Percentiles rank a stretch among this genome's conserved stretches.
Conservation (phyloP, 2,888 invertebrate genomes). For the Coelopa pilipes region DNA sequence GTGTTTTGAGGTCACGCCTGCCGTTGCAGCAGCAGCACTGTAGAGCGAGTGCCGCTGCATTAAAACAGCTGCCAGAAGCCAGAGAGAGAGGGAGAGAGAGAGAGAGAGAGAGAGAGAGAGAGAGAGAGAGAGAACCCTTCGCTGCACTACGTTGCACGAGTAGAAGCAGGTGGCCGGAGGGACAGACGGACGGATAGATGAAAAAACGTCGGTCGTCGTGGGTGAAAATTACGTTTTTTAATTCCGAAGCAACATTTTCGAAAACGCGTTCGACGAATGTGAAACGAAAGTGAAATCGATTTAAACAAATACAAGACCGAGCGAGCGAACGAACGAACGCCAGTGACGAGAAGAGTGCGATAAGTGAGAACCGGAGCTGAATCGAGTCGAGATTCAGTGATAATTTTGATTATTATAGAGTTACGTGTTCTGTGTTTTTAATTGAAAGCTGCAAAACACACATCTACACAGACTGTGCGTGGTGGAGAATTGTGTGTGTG, state of each 20-base stretch:
- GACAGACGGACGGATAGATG: too few relatives aligned
- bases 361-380: not conserved
- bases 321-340: not conserved
- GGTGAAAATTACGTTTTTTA: too few relatives aligned
- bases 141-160: conserved; percentile 9
- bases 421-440: conserved; percentile 40
- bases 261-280: not conserved
- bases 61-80: conserved; percentile 15
- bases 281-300: conserved; percentile 9
- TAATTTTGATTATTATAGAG: not conserved
- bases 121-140: conserved; percentile 11
- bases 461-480: conserved; percentile 3
- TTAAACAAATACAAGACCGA: not conserved
- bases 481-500: not conserved
- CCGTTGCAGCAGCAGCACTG: conserved; percentile 9
- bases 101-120: not conserved
- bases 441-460: conserved; percentile 35
- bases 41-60: not conserved
- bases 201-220: too few relatives aligned
- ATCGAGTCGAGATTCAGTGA: not conserved
- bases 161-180: not conserved
- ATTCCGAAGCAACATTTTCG: too few relatives aligned
- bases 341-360: not conserved
- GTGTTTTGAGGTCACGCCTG: conserved; percentile 50
- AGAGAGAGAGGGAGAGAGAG: conserved; percentile 1